Base-by-base conservation (phyloP, 2,888 invertebrate genomes). In the Epirrhoe tristata region DNA sequence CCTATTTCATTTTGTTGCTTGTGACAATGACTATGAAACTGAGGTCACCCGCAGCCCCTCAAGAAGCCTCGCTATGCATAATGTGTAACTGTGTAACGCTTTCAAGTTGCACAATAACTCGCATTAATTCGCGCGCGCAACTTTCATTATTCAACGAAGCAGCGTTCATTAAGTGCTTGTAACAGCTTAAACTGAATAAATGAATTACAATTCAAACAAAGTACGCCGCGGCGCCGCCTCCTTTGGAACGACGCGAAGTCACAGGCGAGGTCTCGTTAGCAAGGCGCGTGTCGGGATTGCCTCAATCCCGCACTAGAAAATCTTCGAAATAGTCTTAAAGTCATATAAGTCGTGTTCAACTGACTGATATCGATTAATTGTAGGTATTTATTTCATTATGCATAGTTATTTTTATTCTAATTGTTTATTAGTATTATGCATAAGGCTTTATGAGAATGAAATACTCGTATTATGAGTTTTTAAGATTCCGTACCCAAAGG, bases 161-260 rank as follows among this genome's bases (percentile, higher is more conserved):
- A 73, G 64, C 75, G 75, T 77, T 79, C 78, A 78, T 79, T 78
- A 81, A 73, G 74, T 78, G 73, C 75, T 76, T 69, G 74, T 76
- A 76, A 79, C 63, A 78, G 74, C 75, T 77, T 77, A 76, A 73
- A 68, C 71, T 65, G 74, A 79, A 79, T 78, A 76, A 77, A 80
- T 79, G 68, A 78, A 81, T 80, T 74, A 74, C 66, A 74, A 74
- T 77, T 66, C 60, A 71, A 76, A 73, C 74, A 76, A 76, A 76
- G 75, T 71, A 74, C 71, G 65, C 55, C 56, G 17, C 50, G 39
- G 50, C 48, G 17, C n/a, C 54, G 43, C 17, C 46, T 51, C 31
- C 31, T 52, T 1, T 5, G 24, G 10, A 24, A 52, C 24, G 31
- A 52, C 12, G 12, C 52, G 16, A 16, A 16, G 14, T 16, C 48